Base-by-base conservation (phyloP, 1,140 invertebrate genomes). In the Rhopalosiphum maidis region DNA sequence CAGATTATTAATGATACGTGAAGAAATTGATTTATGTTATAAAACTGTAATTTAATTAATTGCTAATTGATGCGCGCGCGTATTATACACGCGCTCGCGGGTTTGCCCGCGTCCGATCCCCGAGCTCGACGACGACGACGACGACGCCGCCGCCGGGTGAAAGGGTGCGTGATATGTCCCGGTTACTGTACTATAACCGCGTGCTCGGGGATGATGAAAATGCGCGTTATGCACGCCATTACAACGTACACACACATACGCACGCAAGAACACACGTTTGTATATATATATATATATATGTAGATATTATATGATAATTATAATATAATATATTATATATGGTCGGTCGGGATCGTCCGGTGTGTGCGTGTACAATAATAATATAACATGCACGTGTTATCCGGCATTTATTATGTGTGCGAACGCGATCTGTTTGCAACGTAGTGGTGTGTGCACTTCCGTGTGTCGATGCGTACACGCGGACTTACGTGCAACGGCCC, bases 21-120 rank as follows among this genome's bases (percentile, higher is more conserved):
- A 93, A 93, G 91, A 93, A 93, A 93, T 93, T 93, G 91, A 93
- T 93, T 93, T 93, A 93, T 93, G 91, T 93, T 93, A 93, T 93
- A 93, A 93, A 93, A 93, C 91, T 86, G 48, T 93, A 93, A 93
- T 93, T 93, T 93, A 93, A 93, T 93, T 93, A 93, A 93, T 93
- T 93, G 91, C 91, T 93, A 93, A 93, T 93, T 93, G 91, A 93
- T 93, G 91, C 91, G 91, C 68, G 91, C 68, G 90, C 43, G 86
- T 30, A n/a, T 87, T 48, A 35, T 37, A 51, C 51, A 54, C 46
- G 35, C 87, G 86, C 6, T 48, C 30, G 43, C 30, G 46, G 46
- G 86, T 22, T 22, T n/a, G 21, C n/a, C 30, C 48, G 25, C 86
- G 86, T n/a, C 25, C 86, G 85, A 41, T 37, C 37, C 85, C 43